phyloP scores from a whole-genome alignment of 92 coral and sea anemone species.

The Palythoa grandiflora region DNA sequence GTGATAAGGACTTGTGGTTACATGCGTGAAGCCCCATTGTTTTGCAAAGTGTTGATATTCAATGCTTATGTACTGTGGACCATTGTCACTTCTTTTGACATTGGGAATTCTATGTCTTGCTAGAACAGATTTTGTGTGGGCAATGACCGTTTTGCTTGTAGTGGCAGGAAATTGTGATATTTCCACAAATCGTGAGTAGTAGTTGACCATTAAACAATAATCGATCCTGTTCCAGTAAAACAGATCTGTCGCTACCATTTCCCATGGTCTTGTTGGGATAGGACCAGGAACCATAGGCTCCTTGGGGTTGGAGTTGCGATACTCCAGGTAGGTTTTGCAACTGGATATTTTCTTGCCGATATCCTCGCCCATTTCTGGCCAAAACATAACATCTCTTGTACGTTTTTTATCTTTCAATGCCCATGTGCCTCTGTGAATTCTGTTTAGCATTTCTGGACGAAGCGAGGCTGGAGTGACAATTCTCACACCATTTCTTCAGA shows the following conservation, averaged over 20 bases:
- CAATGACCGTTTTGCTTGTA: conserved; percentile 57
- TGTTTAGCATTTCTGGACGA: conserved; percentile 63
- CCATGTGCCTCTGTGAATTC: conserved; percentile 67
- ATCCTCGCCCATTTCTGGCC: conserved; percentile 70
- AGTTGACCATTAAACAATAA: conserved; percentile 57
- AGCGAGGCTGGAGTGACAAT: conserved; percentile 59
- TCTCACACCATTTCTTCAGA: conserved; percentile 65
- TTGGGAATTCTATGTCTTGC: conserved; percentile 12
- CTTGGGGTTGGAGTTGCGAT: conserved; percentile 56
- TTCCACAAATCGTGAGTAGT: conserved; percentile 54
- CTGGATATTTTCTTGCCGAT: conserved; percentile 60
- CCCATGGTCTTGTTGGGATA: conserved; percentile 38
- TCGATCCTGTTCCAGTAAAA: conserved; percentile 42
- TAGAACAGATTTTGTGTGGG: conserved; percentile 41
- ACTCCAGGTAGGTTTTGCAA: conserved; percentile 60
- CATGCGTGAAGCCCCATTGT: conserved; percentile 7
- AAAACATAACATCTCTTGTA: conserved; percentile 67
- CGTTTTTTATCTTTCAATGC: conserved; percentile 68
- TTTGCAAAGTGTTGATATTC: conserved; percentile 17
- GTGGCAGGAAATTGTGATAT: conserved; percentile 57
- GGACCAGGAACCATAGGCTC: conserved; percentile 65
- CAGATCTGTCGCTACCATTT: no score
- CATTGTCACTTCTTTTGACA: conserved; percentile 62
- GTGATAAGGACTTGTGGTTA: conserved; percentile 4
- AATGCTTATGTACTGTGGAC: conserved; percentile 12